Evolutionary conservation across 2,888 invertebrate species (phyloP), one percentile per base, ranked within the genome.

Genomic region (Timandra comae): DNA sequence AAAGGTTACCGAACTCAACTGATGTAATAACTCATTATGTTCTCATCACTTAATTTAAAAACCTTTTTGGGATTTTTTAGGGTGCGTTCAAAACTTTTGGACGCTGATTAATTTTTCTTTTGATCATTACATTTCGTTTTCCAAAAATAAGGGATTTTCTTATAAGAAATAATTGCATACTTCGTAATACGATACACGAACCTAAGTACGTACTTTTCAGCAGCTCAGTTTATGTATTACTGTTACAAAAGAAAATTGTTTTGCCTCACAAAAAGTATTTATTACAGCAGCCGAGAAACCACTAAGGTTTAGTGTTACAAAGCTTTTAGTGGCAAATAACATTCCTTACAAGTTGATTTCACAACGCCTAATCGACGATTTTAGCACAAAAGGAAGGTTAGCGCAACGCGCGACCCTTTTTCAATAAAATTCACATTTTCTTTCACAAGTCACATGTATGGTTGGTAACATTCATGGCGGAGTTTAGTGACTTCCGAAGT

Each of bases 401-500:
- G 63, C 63, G 63, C 64, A 60, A 65, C 59, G 25, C n/a, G 48
- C 67, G 70, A 71, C 69, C 74, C 72, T 63, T 73, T 75, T 78
- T 69, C 74, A 78, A 81, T 79, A 79, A 79, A 80, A 80, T 74
- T 76, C 72, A 61, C 71, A 76, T 79, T 80, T 81, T 76, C 80
- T 69, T 71, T 73, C 72, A 66, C 67, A 67, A 73, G 67, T 69
- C 63, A 66, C 63, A 62, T 70, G 69, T 69, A 69, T 67, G 67
- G 40, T 32, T 70, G 65, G 73, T 73, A 78, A 77, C 79, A 77
- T 81, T 80, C 74, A 76, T 75, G 72, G 64, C 67, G 57, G 74
- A 77, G 82, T 82, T 80, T 82, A 82, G 76, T 80, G 84, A 82
- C 84, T 82, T 82, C 82, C 80, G 78, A 82, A 82, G 84, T 79